phyloP scores from a whole-genome alignment of 2,888 invertebrate species.

The Peribatodes rhomboidaria region DNA sequence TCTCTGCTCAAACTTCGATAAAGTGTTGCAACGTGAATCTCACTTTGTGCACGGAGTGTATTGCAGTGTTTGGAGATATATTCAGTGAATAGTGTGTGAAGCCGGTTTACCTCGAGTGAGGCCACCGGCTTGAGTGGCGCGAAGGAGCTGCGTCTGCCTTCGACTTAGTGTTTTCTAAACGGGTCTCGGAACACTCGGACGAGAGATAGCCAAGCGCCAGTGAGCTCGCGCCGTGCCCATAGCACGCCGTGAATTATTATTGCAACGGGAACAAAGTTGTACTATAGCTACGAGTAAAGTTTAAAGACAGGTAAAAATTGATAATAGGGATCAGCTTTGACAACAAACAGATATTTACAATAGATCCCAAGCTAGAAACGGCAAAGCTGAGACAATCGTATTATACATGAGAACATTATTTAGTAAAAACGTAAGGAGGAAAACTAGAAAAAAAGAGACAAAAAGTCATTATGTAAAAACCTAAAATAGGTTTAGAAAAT shows the following conservation, averaged over 20 bases:
- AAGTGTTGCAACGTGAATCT: conserved; percentile 48
- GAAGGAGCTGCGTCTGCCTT: conserved; percentile 52
- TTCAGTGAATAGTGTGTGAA: conserved; percentile 52
- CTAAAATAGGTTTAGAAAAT: background rate
- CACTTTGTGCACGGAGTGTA: conserved; percentile 48
- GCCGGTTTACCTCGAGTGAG: conserved; percentile 68
- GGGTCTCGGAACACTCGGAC: conserved; percentile 59
- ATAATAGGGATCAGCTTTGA: background rate
- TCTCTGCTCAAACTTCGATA: conserved; percentile 52
- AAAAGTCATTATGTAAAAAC: background rate
- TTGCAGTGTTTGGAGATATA: conserved; percentile 50
- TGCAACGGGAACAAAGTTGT: background rate
- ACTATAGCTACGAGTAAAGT: background rate
- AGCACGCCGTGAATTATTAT: conserved; percentile 47
- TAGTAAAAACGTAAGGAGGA: background rate
- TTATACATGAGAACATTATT: background rate
- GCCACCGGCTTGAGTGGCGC: conserved; percentile 62
- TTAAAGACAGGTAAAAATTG: conserved; percentile 12
- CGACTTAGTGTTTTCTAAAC: conserved; percentile 69
- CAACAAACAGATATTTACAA: background rate
- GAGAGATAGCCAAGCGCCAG: conserved; percentile 50
- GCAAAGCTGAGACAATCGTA: background rate
- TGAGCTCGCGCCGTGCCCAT: conserved; percentile 37
- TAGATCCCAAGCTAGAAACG: background rate
- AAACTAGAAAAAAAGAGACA: background rate